Conservation (phyloP, 2,113 vertebrate species). For the Malurus elegans region DNA sequence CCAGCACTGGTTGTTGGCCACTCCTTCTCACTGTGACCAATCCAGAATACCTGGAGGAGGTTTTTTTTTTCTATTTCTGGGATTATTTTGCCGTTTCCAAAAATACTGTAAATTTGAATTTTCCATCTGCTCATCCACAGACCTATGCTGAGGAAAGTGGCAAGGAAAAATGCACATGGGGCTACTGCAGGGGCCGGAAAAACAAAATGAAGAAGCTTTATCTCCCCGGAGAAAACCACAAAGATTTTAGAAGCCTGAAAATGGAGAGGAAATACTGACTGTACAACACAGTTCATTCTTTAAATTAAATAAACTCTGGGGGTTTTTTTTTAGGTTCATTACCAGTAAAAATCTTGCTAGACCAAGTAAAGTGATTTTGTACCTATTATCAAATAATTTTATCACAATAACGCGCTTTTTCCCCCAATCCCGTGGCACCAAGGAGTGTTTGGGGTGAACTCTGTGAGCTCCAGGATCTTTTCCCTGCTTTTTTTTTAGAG, state of each 20-base stretch:
- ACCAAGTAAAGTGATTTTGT: neutral
- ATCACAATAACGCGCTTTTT: rapidly evolving
- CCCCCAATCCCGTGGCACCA: rapidly evolving
- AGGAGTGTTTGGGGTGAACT: neutral
- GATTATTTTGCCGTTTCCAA: neutral
- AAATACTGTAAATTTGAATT: neutral
- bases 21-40: neutral
- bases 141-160: neutral
- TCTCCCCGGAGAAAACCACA: neutral
- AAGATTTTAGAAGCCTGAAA: neutral
- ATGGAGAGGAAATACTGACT: neutral
- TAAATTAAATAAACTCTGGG: neutral
- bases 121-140: neutral
- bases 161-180: neutral
- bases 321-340: neutral
- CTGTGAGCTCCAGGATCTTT: neutral
- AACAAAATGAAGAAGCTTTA: neutral
- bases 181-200: neutral
- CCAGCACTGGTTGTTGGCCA: rapidly evolving
- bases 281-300: neutral
- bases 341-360: neutral
- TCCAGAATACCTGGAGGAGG: rapidly evolving
- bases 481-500: rapidly evolving
- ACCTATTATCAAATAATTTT: neutral
- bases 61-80: neutral